phyloP scores from a whole-genome alignment of 2,888 invertebrate species.

The Eupeodes luniger region DNA sequence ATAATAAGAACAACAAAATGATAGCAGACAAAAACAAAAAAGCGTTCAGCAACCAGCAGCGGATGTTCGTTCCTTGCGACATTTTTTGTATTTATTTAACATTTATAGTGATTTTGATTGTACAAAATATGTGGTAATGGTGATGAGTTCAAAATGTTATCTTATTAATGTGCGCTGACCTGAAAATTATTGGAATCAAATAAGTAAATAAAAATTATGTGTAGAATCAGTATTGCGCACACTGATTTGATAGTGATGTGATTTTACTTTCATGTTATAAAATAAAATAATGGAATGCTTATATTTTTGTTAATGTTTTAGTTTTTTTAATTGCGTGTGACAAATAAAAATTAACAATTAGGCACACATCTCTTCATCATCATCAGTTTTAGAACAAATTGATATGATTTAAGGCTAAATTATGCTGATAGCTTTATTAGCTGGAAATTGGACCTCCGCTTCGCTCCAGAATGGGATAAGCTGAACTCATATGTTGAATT shows the following conservation, averaged over 20 bases:
- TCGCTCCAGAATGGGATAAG: no score
- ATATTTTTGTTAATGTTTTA: neutral
- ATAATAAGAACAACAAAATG: conserved; percentile 60
- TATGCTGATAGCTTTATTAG: no score
- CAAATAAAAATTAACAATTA: neutral
- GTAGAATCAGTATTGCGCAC: conserved; percentile 9
- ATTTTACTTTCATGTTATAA: neutral
- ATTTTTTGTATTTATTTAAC: conserved; percentile 34
- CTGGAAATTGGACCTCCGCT: no score
- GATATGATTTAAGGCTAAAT: no score
- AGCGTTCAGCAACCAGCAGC: conserved; percentile 31
- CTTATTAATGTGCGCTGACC: conserved; percentile 58
- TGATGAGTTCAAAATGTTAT: conserved; percentile 63
- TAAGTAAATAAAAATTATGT: conserved; percentile 32
- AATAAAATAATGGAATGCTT: neutral
- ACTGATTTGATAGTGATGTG: conserved; percentile 3
- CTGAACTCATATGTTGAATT: no score
- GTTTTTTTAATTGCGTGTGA: neutral
- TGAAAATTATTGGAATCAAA: conserved; percentile 52
- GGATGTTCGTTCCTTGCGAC: conserved; percentile 57
- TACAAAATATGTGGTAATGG: conserved; percentile 33
- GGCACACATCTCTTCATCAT: neutral
- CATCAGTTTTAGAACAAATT: neutral
- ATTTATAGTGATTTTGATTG: conserved; percentile 53
- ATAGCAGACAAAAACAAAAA: conserved; percentile 37